Evolutionary conservation across 2,113 vertebrate species (phyloP), one percentile per base, ranked within the genome.

Genomic region (Guaruba guarouba): DNA sequence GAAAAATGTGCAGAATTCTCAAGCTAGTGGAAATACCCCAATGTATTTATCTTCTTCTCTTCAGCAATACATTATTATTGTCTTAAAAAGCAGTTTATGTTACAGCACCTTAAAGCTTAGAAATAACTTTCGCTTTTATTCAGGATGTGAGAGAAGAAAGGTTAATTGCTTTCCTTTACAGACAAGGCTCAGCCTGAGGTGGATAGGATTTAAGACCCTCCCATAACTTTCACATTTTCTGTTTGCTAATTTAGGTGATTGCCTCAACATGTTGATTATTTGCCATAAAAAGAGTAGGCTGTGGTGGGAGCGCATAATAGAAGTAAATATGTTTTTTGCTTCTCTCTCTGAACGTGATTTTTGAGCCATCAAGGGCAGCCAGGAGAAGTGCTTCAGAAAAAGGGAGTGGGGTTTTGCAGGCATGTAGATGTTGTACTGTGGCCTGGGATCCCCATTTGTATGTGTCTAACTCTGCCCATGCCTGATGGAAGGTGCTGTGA

Each of bases 341-440:
- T 23, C 16, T 68, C 33, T 27, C 5, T 57, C n/a, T 17, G 23
- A 37, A 9, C 5, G 3, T 41, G 39, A 9, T 3, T 5, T 76
- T 80, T 78, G 35, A 73, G 33, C 19, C 35, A 28, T 15, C 13
- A 23, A n/a, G 19, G 15, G 7, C 49, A 71, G 19, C 14, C 41
- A 59, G 41, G 33, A 11, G 44, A 33, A 13, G 3, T 20, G 35
- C 20, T 43, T 25, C 17, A 46, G 57, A 55, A 61, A 51, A 68
- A 35, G 11, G 15, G 11, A 31, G 19, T 2, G 2, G 17, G 17
- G 7, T 31, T 6, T 1, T 15, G 17, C 28, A 55, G 48, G 11
- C 3, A 2, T 0, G 1, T 7, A 6, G 19, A 23, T 31, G 11
- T 4, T 17, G 4, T 10, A 4, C 18, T 14, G n/a, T 37, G n/a